A percentile compares a stretch with the other conserved stretches of the same genome.
phyloP scores from a whole-genome alignment of 2,797 vertebrate species.

The Phataginus tetradactyla region DNA sequence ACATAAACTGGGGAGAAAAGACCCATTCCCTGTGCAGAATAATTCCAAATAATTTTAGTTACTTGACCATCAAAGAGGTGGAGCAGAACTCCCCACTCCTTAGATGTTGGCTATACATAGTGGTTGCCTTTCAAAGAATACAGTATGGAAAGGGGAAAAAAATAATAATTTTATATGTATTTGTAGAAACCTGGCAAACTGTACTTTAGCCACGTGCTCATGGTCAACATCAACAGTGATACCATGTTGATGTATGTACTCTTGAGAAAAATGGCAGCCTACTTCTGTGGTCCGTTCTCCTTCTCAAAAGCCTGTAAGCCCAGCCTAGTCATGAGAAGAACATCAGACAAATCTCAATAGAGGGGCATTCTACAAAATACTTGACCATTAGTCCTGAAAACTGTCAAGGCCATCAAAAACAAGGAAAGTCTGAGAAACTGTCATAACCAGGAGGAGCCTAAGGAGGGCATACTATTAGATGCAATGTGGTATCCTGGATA shows the following conservation, averaged over 20 bases:
- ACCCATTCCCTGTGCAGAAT: background rate
- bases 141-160: background rate
- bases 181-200: background rate
- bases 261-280: background rate
- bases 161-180: background rate
- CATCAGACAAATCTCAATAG: background rate
- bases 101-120: background rate
- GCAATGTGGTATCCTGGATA: background rate
- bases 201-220: background rate
- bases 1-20: background rate
- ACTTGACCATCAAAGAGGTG: background rate
- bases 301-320: background rate
- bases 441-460: background rate
- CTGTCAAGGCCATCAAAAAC: background rate
- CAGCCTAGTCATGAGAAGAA: background rate
- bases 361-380: background rate
- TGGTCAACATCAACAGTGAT: background rate
- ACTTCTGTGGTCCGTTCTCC: background rate
- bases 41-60: background rate
- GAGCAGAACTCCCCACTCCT: background rate
- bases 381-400: background rate
- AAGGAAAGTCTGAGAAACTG: background rate
- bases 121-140: background rate
- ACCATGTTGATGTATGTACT: background rate
- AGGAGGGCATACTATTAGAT: background rate